These are phyloP conservation scores for Pocillopora verrucosa DNA, from an alignment of 64 coral and sea anemone genomes.

Conservation along the genomic window DNA sequence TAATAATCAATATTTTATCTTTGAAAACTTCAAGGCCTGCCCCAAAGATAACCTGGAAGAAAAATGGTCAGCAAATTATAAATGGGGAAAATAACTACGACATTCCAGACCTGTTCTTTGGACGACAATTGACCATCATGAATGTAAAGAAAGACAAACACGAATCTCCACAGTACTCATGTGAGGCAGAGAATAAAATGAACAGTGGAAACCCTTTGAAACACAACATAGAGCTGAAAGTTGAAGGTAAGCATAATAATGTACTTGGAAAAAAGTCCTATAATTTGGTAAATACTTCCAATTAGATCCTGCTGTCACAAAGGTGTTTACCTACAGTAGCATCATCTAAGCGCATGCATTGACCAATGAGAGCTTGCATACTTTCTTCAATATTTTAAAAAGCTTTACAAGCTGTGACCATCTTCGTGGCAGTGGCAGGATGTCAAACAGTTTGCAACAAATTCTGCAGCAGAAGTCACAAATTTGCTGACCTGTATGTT, in stretches of 20 bases:
- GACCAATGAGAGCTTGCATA: too few relatives aligned
- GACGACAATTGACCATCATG: neutral
- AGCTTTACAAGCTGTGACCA: too few relatives aligned
- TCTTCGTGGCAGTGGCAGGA: too few relatives aligned
- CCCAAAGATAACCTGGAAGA: constrained; percentile 6
- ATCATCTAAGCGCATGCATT: too few relatives aligned
- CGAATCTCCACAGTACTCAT: neutral
- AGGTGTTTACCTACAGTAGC: too few relatives aligned
- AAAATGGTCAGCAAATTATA: neutral
- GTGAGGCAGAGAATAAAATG: constrained; percentile 10
- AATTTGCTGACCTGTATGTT: too few relatives aligned
- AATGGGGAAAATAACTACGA: neutral
- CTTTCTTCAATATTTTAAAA: too few relatives aligned
- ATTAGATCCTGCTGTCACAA: too few relatives aligned
- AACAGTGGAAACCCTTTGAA: neutral
- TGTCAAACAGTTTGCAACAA: too few relatives aligned
- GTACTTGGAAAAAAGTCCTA: too few relatives aligned
- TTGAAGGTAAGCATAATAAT: neutral
- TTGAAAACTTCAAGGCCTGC: neutral
- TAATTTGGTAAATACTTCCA: too few relatives aligned
- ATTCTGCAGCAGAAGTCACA: too few relatives aligned
- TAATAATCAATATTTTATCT: neutral
- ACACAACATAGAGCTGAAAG: neutral
- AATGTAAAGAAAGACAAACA: neutral
- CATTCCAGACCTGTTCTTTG: neutral